A percentile compares a stretch with the other conserved stretches of the same genome.
Conservation (phyloP, 2,888 invertebrate genomes). For the Eilema griseolum region DNA sequence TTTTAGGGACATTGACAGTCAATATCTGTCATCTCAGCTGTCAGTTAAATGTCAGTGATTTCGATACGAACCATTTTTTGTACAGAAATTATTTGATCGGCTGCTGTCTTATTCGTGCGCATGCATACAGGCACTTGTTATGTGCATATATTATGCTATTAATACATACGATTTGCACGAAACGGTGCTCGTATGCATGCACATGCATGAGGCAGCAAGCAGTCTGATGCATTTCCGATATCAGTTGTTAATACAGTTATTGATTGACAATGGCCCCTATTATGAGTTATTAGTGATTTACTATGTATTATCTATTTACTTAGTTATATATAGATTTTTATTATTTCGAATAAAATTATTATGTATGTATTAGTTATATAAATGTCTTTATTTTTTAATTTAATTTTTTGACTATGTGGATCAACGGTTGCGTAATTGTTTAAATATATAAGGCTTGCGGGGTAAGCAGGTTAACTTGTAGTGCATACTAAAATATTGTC, state of each 20-base stretch:
- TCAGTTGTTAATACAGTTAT: constrained; percentile 6
- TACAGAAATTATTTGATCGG: constrained; percentile 18
- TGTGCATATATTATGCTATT: no score
- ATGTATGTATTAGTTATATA: constrained; percentile 50
- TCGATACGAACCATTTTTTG: constrained; percentile 20
- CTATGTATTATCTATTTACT: constrained; percentile 63
- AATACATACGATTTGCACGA: no score
- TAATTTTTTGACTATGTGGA: constrained; percentile 52
- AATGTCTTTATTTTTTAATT: constrained; percentile 62
- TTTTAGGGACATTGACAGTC: constrained; percentile 13
- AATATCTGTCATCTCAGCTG: constrained; percentile 19
- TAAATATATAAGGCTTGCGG: constrained; percentile 18
- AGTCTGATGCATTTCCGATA: not conserved
- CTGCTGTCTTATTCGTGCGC: no score
- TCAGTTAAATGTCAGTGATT: constrained; percentile 9
- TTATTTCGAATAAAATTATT: constrained; percentile 62
- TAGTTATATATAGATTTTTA: constrained; percentile 60
- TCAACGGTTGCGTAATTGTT: constrained; percentile 37
- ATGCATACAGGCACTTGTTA: no score
- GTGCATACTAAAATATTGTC: constrained; percentile 3
- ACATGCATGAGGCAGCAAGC: no score
- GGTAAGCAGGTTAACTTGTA: constrained; percentile 22
- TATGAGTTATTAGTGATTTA: constrained; percentile 59
- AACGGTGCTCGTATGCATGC: no score
- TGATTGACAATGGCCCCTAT: constrained; percentile 15